These are phyloP conservation scores for Oligia latruncula DNA, from an alignment of 2,888 invertebrate genomes.

Conservation along the genomic window DNA sequence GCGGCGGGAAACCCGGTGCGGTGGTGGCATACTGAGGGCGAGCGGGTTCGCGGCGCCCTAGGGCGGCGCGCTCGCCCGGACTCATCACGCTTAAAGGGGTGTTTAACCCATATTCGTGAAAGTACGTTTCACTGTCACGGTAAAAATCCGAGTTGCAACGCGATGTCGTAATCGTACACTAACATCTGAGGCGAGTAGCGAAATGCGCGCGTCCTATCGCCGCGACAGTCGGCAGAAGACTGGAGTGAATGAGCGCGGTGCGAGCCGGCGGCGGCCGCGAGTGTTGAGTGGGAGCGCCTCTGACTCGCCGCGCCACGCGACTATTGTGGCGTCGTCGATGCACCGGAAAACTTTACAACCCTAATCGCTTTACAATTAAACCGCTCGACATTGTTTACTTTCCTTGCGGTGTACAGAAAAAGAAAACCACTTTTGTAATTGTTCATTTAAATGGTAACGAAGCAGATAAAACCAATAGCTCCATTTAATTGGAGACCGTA, in stretches of 20 bases:
- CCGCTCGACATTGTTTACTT: constrained; percentile 84
- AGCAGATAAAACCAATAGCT: constrained; percentile 46
- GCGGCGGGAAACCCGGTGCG: constrained; percentile 88
- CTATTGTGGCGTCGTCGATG: constrained; percentile 80
- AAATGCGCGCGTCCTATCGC: constrained; percentile 83
- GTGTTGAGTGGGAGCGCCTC: constrained; percentile 85
- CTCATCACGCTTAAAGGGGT: constrained; percentile 86
- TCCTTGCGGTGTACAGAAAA: constrained; percentile 73
- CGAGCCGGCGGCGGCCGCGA: constrained; percentile 82
- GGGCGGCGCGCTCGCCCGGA: constrained; percentile 90
- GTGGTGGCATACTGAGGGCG: constrained; percentile 88
- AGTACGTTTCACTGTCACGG: constrained; percentile 87
- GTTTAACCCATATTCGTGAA: constrained; percentile 93
- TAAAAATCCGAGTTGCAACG: constrained; percentile 83
- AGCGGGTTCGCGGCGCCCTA: constrained; percentile 89
- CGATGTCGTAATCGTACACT: constrained; percentile 89
- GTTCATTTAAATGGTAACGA: constrained; percentile 61
- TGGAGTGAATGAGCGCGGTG: constrained; percentile 87
- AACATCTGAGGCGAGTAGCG: constrained; percentile 85
- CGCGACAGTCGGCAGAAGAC: constrained; percentile 87
- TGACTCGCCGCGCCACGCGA: constrained; percentile 80
- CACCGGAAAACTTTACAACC: constrained; percentile 88
- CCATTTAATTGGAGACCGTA: constrained; percentile 19
- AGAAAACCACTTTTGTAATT: constrained; percentile 55
- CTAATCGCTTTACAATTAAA: constrained; percentile 88